Evolutionary conservation across 2,797 vertebrate genomes (phyloP).

Genomic region (Helarctos malayanus): DNA sequence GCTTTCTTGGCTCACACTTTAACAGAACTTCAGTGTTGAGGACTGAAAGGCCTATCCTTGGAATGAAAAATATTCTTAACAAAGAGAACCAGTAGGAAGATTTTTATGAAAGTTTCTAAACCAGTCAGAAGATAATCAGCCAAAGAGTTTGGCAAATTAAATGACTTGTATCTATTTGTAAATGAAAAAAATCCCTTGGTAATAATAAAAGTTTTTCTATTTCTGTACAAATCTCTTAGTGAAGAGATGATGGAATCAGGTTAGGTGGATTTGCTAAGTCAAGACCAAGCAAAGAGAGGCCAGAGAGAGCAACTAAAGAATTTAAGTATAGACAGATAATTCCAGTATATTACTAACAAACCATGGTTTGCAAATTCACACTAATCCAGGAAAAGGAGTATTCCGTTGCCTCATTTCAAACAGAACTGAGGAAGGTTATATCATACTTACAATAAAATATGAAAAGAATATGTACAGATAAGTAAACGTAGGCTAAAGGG

Average conservation of each 20-base stretch:
- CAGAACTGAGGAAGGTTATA: constrained; percentile 1
- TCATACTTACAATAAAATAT: background rate
- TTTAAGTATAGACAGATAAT: background rate
- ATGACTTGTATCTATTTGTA: background rate
- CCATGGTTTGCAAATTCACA: constrained; percentile 34
- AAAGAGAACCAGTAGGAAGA: background rate
- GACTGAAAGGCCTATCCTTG: background rate
- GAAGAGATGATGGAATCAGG: constrained; percentile 55
- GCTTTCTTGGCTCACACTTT: constrained; percentile 37
- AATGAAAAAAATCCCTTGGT: constrained; percentile 12
- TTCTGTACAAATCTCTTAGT: constrained; percentile 6
- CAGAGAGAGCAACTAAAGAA: constrained; percentile 61
- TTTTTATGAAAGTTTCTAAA: constrained; percentile 3
- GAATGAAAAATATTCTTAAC: background rate
- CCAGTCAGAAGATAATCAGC: background rate
- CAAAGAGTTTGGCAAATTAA: background rate
- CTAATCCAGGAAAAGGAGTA: constrained; percentile 34
- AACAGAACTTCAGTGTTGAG: constrained; percentile 59
- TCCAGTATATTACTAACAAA: background rate
- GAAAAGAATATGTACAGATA: background rate
- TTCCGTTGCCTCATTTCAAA: constrained; percentile 54
- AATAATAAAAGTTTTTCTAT: constrained; percentile 35
- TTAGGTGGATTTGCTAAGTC: background rate
- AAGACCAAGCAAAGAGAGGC: constrained; percentile 43
- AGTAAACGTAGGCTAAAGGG: constrained; percentile 18